Evolutionary conservation across 1,140 invertebrate species (phyloP).

Genomic region (Belonocnema kinseyi): DNA sequence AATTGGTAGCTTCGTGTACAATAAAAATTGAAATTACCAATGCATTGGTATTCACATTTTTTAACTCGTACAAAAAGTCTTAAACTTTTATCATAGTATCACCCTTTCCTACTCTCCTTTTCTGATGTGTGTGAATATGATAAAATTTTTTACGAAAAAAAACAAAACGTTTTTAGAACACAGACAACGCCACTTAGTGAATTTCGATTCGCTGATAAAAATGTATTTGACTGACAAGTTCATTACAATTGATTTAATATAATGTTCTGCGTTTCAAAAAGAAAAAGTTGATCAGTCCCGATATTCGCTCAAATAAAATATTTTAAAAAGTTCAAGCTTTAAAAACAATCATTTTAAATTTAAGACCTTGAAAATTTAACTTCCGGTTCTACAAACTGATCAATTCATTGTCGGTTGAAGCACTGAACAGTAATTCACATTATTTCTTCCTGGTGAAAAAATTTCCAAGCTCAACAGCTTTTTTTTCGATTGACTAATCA

Average conservation of each 20-base stretch:
- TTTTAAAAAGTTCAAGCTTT: too few species aligned
- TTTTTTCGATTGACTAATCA: too few species aligned
- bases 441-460: slow-evolving; percentile 1
- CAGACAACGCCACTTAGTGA: slow-evolving; percentile 10
- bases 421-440: too few species aligned
- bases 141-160: background rate
- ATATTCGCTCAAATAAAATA: too few species aligned
- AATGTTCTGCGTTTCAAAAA: background rate
- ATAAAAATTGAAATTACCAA: background rate
- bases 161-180: slow-evolving; percentile 3
- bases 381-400: too few species aligned
- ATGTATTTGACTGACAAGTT: slow-evolving; percentile 11
- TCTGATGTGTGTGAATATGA: slow-evolving; percentile 16
- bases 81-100: slow-evolving; percentile 12
- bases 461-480: background rate
- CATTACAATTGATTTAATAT: background rate
- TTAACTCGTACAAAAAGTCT: slow-evolving; percentile 9
- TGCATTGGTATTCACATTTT: background rate
- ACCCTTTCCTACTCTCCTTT: slow-evolving; percentile 19
- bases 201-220: slow-evolving; percentile 15
- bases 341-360: too few species aligned
- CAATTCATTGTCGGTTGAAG: too few species aligned
- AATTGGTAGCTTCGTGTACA: background rate
- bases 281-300: too few species aligned
- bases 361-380: too few species aligned